Evolutionary conservation across 1,140 invertebrate species (phyloP).

Genomic region (Zaprionus camerounensis): DNA sequence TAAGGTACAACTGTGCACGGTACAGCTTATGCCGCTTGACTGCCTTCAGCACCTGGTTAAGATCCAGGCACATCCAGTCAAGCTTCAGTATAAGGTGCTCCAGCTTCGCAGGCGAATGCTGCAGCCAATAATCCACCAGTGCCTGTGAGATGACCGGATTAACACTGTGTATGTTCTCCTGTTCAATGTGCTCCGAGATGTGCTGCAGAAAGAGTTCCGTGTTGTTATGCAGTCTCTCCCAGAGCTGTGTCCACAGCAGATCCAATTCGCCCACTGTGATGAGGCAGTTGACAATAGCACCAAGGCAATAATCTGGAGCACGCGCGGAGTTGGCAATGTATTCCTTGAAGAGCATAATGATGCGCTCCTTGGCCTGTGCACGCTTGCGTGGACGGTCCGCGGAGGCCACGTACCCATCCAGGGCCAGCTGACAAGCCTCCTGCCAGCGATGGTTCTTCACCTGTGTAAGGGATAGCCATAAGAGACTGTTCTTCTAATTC

Average conservation of each 20-base stretch:
- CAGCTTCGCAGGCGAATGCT: constrained; percentile 86
- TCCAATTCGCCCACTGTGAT: constrained; percentile 78
- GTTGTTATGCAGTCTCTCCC: constrained; percentile 81
- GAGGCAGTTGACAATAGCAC: constrained; percentile 75
- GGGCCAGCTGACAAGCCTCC: constrained; percentile 86
- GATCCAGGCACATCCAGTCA: constrained; percentile 93
- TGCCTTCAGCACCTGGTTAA: constrained; percentile 94
- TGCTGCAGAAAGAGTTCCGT: constrained; percentile 84
- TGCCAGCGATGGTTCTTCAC: constrained; percentile 88
- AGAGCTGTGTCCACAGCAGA: constrained; percentile 84
- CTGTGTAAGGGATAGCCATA: constrained; percentile 16
- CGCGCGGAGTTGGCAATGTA: constrained; percentile 74
- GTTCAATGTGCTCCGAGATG: constrained; percentile 85
- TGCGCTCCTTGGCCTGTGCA: constrained; percentile 79
- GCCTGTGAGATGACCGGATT: constrained; percentile 89
- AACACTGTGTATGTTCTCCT: constrained; percentile 84
- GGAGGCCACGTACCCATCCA: constrained; percentile 79
- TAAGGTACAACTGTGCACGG: constrained; percentile 95
- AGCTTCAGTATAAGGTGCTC: constrained; percentile 93
- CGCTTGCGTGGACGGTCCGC: constrained; percentile 72
- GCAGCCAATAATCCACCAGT: constrained; percentile 87
- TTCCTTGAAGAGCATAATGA: constrained; percentile 77
- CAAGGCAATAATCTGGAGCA: constrained; percentile 78
- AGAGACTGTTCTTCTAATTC: neutral
- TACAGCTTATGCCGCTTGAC: constrained; percentile 92